A percentile compares a stretch with the other conserved stretches of the same genome.
Conservation (phyloP, 1,140 invertebrate species). For the Mycetomoellerius zeteki region DNA sequence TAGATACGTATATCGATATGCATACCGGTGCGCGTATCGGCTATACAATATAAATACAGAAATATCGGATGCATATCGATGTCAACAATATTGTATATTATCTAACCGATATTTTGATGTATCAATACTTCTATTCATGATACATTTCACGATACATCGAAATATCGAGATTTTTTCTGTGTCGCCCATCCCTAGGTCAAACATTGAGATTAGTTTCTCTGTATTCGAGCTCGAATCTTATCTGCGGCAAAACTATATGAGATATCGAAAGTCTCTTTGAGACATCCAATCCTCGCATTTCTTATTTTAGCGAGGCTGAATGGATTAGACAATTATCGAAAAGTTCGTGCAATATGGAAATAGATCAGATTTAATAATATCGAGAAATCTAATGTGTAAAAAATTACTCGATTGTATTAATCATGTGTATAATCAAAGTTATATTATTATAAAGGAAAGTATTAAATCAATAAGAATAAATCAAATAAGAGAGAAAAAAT, state of each 20-base stretch:
- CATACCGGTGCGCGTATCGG: too few relatives aligned
- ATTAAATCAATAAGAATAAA: too few relatives aligned
- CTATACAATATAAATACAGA: too few relatives aligned
- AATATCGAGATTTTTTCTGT: too few relatives aligned
- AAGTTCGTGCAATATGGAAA: slow-evolving; percentile 7
- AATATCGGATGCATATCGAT: too few relatives aligned
- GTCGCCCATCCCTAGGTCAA: not conserved
- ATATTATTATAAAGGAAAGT: too few relatives aligned
- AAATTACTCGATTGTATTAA: not conserved
- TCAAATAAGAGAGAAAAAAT: too few relatives aligned
- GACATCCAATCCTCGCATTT: slow-evolving; percentile 37
- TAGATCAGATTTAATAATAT: not conserved
- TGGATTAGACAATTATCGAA: slow-evolving; percentile 22
- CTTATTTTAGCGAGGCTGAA: slow-evolving; percentile 30
- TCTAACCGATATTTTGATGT: too few relatives aligned
- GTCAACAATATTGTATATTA: too few relatives aligned
- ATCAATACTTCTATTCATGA: too few relatives aligned
- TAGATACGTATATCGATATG: too few relatives aligned
- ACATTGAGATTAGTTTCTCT: slow-evolving; percentile 30
- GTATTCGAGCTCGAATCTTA: slow-evolving; percentile 38
- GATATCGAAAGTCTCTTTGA: slow-evolving; percentile 6
- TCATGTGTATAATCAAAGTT: not conserved
- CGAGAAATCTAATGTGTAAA: not conserved
- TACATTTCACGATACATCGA: too few relatives aligned
- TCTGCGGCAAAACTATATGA: slow-evolving; percentile 1